Evolutionary conservation across 2,888 invertebrate species (phyloP).

Genomic region (Taphrorychus bicolor): DNA sequence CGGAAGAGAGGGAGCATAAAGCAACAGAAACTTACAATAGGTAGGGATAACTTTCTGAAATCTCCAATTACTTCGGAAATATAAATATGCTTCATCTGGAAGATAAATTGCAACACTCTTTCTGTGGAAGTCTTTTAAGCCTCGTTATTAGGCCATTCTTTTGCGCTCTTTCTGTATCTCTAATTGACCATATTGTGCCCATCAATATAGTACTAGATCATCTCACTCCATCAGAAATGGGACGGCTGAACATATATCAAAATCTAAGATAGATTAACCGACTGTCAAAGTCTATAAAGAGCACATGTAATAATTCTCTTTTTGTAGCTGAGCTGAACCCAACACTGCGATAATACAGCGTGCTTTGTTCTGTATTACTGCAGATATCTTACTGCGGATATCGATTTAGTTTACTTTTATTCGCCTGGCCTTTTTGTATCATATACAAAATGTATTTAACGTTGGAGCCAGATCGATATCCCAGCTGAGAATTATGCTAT

Average conservation of each 20-base stretch:
- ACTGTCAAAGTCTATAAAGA: constrained; percentile 14
- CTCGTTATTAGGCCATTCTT: not conserved
- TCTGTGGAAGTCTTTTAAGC: not conserved
- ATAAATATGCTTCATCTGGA: constrained; percentile 25
- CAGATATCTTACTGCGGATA: constrained; percentile 40
- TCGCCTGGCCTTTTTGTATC: constrained; percentile 20
- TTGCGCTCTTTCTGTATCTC: not conserved
- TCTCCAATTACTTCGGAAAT: constrained; percentile 27
- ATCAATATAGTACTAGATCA: constrained; percentile 5
- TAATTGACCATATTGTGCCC: not conserved
- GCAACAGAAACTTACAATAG: constrained; percentile 30
- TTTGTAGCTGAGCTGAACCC: constrained; percentile 16
- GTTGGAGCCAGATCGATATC: not conserved
- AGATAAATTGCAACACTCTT: constrained; percentile 6
- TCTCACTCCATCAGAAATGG: constrained; percentile 5
- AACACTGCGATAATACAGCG: constrained; percentile 25
- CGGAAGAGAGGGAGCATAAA: constrained; percentile 42
- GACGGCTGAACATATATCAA: constrained; percentile 11
- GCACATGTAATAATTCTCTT: constrained; percentile 21
- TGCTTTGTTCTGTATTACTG: constrained; percentile 36
- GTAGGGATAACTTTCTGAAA: constrained; percentile 29
- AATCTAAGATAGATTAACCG: constrained; percentile 20
- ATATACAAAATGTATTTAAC: constrained; percentile 13
- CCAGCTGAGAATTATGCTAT: not conserved
- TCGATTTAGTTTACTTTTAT: constrained; percentile 34